Evolutionary conservation across 1,140 invertebrate genomes (phyloP), one percentile per base, ranked within the genome.

Genomic region (Oryzaephilus surinamensis): DNA sequence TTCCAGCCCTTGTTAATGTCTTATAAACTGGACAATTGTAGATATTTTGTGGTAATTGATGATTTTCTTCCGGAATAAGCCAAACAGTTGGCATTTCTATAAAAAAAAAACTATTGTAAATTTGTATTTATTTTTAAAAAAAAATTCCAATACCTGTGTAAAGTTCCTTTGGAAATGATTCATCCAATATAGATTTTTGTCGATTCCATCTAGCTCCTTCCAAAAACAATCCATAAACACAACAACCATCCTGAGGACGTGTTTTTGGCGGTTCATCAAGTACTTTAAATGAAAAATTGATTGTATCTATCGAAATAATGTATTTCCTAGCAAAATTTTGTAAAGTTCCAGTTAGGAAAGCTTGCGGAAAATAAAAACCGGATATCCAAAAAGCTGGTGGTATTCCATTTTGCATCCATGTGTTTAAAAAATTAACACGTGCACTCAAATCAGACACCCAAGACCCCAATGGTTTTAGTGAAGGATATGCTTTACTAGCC

Each of bases 291-390:
- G 66, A 65, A 63, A 85, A 88, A 5, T 71, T 66, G 17, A 88
- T 74, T 1, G 75, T 73, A 55, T 90, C 84, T 18, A 90, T 84
- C 11, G 84, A 79, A 17, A 86, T 69, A 6, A 75, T 62, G 38
- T 81, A 70, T 56, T 79, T 84, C 42, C 85, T 67, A 2, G 84
- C 84, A 59, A 70, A 88, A 65, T 89, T 88, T 65, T 89, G 86
- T 27, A 86, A 61, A 2, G 79, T 81, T 26, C 80, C 84, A 4
- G 84, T 89, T 10, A 91, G 66, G 63, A 90, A 86, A 1, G 82
- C 83, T 65, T 89, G 84, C 2, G 85, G 84, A 61, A 88, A 88
- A 62, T 80, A 89, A 58, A 90, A 85, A 1, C 83, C 85, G 0
- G 83, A 85, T 32, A 90, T 82, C 85, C 84, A 90, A 60, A 86